Base-by-base conservation (phyloP, 2,113 vertebrate species). In the Cheilinus undulatus region DNA sequence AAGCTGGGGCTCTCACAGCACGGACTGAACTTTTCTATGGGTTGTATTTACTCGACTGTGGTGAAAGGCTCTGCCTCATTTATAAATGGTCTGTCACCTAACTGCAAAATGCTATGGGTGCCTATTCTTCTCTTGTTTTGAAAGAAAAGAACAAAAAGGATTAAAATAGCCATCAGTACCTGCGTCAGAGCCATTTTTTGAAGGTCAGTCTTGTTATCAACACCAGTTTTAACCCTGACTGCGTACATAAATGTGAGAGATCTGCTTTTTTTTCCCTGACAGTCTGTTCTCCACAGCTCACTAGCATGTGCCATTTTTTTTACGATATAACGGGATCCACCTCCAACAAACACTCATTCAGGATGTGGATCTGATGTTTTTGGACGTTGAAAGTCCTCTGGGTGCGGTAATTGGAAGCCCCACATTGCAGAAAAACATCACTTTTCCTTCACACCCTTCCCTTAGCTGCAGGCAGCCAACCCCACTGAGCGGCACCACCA, bases 371-470 rank as follows among this genome's bases (percentile, higher is more conserved):
- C 12, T 86, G 87, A 83, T 84, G 73, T 61, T 86, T 76, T 86
- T 85, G 85, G 82, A 82, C 3, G 10, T 19, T 22, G 82, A 15
- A 3, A 0, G 23, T 76, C 82, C 78, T 83, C 65, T 64, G 85
- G 79, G 88, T 73, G 66, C 66, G 54, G 64, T 85, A 82, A 82
- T 73, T 81, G 83, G 72, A 87, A 78, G 76, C 40, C 48, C 76
- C 49, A 27, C 70, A 56, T 62, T 57, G 75, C 57, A 73, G 58
- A 20, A 78, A 82, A 88, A 83, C 81, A 87, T 67, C 42, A 54
- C 61, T 86, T 82, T 83, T 80, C 85, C 50, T 74, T 78, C 84
- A 84, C 86, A 32, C 83, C 87, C 86, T 76, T 76, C 73, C 83
- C 78, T 46, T 48, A 38, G 66, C 73, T 49, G 67, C 60, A 63